These are phyloP conservation scores for Antennarius maculatus DNA, from an alignment of 2,797 vertebrate genomes.

Conservation along the genomic window DNA sequence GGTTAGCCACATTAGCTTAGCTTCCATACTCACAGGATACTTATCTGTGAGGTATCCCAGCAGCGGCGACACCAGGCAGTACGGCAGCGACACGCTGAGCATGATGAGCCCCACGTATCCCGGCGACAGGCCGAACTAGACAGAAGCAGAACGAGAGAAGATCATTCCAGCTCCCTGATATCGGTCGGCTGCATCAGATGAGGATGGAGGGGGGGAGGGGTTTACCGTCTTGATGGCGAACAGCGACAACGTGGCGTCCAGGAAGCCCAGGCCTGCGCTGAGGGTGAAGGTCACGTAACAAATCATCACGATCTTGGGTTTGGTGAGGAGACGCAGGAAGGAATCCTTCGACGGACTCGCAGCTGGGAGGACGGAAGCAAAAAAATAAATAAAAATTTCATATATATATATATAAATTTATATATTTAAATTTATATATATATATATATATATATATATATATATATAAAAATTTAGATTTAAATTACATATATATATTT, in stretches of 20 bases:
- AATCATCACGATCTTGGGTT: constrained; percentile 85
- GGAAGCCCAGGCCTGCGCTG: constrained; percentile 88
- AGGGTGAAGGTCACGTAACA: constrained; percentile 85
- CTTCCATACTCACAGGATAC: constrained; percentile 85
- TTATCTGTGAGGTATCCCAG: constrained; percentile 90
- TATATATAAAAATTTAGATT: too few species aligned
- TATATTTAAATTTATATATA: too few species aligned
- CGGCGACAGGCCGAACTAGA: constrained; percentile 84
- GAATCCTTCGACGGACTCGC: constrained; percentile 83
- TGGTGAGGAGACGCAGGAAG: constrained; percentile 85
- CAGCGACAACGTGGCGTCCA: constrained; percentile 93
- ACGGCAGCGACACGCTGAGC: constrained; percentile 88
- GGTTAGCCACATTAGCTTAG: neutral
- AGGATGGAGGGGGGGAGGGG: neutral
- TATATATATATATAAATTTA: too few species aligned
- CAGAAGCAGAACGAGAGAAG: neutral
- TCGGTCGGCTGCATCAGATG: neutral
- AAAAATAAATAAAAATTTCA: neutral
- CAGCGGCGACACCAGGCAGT: constrained; percentile 88
- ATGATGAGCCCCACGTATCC: constrained; percentile 92
- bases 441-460: too few species aligned
- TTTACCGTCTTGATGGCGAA: constrained; percentile 88
- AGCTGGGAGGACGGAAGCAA: constrained; percentile 68
- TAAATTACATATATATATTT: too few species aligned
- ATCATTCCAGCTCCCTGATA: rapidly evolving